phyloP scores from a whole-genome alignment of 2,797 vertebrate species.

The Cercopithecus mitis region DNA sequence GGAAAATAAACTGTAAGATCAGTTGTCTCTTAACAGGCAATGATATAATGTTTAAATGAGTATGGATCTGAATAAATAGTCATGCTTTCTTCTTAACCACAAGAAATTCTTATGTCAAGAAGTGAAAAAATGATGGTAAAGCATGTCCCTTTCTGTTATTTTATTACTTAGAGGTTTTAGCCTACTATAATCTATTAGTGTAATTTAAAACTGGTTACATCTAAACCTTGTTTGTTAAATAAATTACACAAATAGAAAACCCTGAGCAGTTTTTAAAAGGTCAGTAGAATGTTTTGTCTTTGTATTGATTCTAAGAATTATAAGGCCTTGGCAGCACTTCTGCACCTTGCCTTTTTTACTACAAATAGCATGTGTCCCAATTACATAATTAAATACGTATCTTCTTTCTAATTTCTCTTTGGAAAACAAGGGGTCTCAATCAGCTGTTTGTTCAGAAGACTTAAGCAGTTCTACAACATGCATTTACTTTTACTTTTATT shows the following conservation, averaged over 20 bases:
- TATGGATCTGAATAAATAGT: not conserved
- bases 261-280: not conserved
- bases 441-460: not conserved
- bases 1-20: not conserved
- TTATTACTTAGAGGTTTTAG: conserved; percentile 15
- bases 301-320: not conserved
- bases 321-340: not conserved
- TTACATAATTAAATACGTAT: not conserved
- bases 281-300: not conserved
- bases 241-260: not conserved
- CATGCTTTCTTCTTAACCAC: not conserved
- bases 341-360: not conserved
- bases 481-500: not conserved
- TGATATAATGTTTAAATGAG: not conserved
- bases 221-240: not conserved
- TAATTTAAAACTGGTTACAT: not conserved
- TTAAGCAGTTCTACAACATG: not conserved
- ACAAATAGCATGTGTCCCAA: not conserved
- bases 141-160: not conserved
- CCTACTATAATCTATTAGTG: not conserved
- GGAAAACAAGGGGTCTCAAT: not conserved
- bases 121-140: not conserved
- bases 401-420: not conserved
- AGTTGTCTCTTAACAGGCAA: not conserved
- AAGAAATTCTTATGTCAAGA: not conserved